Evolutionary conservation across 2,888 invertebrate species (phyloP).

Genomic region (Noctua comes): DNA sequence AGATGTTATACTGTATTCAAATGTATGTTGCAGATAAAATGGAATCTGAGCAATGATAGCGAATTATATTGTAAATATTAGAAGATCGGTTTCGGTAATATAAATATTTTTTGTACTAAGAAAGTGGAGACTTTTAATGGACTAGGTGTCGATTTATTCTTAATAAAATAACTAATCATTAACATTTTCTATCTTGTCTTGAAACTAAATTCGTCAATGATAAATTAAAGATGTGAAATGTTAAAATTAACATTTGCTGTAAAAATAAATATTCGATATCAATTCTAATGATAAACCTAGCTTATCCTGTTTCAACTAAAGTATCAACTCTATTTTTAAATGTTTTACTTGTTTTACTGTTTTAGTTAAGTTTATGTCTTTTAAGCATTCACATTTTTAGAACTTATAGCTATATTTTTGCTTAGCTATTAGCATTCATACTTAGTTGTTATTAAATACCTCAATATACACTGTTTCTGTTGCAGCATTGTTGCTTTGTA

Average conservation of each 20-base stretch:
- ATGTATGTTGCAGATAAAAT: slow-evolving; percentile 70
- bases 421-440: not conserved
- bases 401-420: not conserved
- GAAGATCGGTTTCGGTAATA: slow-evolving; percentile 38
- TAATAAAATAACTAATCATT: slow-evolving; percentile 17
- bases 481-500: slow-evolving; percentile 7
- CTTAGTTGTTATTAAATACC: not conserved
- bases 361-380: slow-evolving; percentile 28
- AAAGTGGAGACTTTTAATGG: slow-evolving; percentile 42
- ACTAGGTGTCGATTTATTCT: slow-evolving; percentile 43
- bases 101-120: slow-evolving; percentile 65
- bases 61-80: slow-evolving; percentile 67
- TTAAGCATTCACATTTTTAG: not conserved
- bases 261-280: slow-evolving; percentile 10
- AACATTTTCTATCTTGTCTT: slow-evolving; percentile 23
- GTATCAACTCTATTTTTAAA: slow-evolving; percentile 6
- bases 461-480: slow-evolving; percentile 34
- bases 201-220: slow-evolving; percentile 33
- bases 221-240: slow-evolving; percentile 7
- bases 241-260: slow-evolving; percentile 10
- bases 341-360: not conserved
- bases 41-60: slow-evolving; percentile 66
- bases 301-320: not conserved
- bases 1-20: slow-evolving; percentile 73
- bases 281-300: not conserved